Percentiles rank a stretch among this genome's conserved stretches.
These are phyloP conservation scores for Betta splendens DNA, from an alignment of 2,797 vertebrate species.

Conservation along the genomic window DNA sequence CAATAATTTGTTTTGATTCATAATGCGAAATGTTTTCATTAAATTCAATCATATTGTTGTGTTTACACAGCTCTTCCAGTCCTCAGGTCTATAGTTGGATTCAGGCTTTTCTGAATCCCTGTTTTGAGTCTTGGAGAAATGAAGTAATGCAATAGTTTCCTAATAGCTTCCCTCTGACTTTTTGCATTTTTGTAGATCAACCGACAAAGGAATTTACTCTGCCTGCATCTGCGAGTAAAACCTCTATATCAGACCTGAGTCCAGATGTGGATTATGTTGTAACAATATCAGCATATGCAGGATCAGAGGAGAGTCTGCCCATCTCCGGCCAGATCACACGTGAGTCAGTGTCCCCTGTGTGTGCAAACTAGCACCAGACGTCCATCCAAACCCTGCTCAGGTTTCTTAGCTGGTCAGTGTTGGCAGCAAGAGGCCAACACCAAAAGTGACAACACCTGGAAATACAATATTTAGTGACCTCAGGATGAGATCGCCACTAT, in stretches of 20 bases:
- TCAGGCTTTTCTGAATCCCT: constrained; percentile 32
- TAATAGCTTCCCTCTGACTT: constrained; percentile 61
- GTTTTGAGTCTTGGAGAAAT: constrained; percentile 45
- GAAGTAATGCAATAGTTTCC: constrained; percentile 62
- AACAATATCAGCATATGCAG: constrained; percentile 85
- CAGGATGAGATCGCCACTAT: background rate
- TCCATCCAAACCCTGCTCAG: constrained; percentile 3
- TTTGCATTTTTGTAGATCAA: constrained; percentile 82
- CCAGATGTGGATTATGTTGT: constrained; percentile 89
- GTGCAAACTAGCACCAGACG: constrained; percentile 21
- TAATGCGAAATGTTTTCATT: constrained; percentile 47
- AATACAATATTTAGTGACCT: background rate
- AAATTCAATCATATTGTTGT: constrained; percentile 31
- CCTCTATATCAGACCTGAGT: constrained; percentile 87
- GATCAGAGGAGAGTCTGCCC: constrained; percentile 88
- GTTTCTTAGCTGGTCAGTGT: constrained; percentile 21
- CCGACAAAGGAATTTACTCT: constrained; percentile 87
- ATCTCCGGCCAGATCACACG: constrained; percentile 92
- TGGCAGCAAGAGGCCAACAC: constrained; percentile 1
- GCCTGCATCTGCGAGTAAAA: constrained; percentile 85
- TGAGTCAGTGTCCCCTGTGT: constrained; percentile 77
- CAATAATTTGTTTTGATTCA: constrained; percentile 24
- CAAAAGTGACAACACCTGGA: background rate
- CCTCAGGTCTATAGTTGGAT: constrained; percentile 37
- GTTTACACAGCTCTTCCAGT: constrained; percentile 45